Conservation (phyloP, 2,888 invertebrate species). For the Coenonympha glycerion region DNA sequence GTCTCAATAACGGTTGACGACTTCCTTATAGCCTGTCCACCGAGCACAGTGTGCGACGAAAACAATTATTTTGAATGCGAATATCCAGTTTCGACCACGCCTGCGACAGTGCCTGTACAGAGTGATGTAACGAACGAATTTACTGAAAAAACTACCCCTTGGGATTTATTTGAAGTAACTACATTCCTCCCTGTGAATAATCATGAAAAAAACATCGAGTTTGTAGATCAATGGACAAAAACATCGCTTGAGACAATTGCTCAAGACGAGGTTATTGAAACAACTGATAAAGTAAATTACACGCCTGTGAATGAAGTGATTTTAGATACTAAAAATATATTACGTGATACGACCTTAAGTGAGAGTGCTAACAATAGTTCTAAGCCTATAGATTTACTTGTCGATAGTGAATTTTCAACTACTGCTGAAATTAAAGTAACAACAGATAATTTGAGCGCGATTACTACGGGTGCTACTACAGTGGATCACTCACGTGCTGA, state of each 20-base stretch:
- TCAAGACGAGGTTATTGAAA: background rate
- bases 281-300: background rate
- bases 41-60: conserved; percentile 48
- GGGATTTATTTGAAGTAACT: conserved; percentile 14
- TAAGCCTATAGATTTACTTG: background rate
- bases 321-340: background rate
- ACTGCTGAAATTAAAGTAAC: background rate
- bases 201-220: conserved; percentile 6
- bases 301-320: background rate
- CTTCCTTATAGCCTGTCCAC: conserved; percentile 56
- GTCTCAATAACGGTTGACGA: conserved; percentile 58
- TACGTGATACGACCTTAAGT: conserved; percentile 6
- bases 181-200: conserved; percentile 4
- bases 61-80: conserved; percentile 62
- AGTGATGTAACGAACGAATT: conserved; percentile 31
- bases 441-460: background rate
- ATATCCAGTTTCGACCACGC: conserved; percentile 37
- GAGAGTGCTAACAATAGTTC: conserved; percentile 7
- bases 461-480: background rate
- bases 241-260: conserved; percentile 19
- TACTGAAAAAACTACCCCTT: conserved; percentile 3
- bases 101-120: conserved; percentile 21
- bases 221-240: conserved; percentile 22
- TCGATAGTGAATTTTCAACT: background rate
- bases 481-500: background rate